These are phyloP conservation scores for Megaceryle alcyon DNA, from an alignment of 2,797 vertebrate species.

Conservation along the genomic window DNA sequence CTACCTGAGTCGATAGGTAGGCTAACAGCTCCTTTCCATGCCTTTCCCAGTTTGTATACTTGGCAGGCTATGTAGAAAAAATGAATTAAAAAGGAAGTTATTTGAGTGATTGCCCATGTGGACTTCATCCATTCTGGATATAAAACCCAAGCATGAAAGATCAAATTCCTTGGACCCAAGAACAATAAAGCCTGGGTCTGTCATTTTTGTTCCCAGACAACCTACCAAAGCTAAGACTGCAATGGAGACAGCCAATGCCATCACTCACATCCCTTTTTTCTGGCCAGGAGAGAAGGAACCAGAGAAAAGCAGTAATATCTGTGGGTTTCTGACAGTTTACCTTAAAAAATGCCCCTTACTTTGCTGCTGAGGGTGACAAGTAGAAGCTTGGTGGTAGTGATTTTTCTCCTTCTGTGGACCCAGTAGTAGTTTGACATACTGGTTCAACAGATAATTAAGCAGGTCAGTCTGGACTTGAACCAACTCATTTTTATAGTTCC, in stretches of 20 bases:
- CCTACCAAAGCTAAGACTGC: neutral
- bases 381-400: neutral
- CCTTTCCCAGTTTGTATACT: neutral
- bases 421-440: neutral
- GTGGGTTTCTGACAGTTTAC: neutral
- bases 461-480: neutral
- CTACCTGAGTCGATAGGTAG: neutral
- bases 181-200: neutral
- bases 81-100: neutral
- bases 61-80: neutral
- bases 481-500: neutral
- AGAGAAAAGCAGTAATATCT: neutral
- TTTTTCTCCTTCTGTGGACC: neutral
- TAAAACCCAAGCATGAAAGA: neutral
- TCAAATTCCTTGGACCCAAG: neutral
- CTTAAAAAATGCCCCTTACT: neutral
- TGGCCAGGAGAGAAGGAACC: neutral
- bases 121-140: neutral
- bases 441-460: neutral
- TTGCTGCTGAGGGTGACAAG: neutral
- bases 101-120: neutral
- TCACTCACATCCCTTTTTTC: neutral
- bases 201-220: neutral
- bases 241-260: neutral
- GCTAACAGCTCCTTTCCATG: neutral